A percentile compares a stretch with the other conserved stretches of the same genome.
These are phyloP conservation scores for Apodemia duryi DNA, from an alignment of 2,888 invertebrate genomes.

Conservation along the genomic window DNA sequence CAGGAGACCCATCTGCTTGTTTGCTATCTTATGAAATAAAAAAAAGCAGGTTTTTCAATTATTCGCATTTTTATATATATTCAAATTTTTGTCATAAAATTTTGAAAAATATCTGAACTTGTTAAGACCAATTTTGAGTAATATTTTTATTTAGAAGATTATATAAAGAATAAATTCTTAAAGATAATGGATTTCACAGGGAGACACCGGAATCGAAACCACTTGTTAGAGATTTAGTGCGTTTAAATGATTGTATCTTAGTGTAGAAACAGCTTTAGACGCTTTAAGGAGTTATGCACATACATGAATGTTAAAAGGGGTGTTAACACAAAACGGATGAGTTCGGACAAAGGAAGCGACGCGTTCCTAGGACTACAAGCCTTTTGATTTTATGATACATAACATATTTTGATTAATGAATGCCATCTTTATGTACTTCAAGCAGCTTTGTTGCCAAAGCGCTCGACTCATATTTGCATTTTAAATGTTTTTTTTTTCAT, in stretches of 20 bases:
- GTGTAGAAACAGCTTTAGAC: conserved; percentile 43
- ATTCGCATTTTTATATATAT: no score
- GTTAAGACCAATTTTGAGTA: no score
- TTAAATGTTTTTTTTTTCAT: conserved; percentile 1
- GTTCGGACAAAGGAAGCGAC: conserved; percentile 74
- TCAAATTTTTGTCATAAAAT: no score
- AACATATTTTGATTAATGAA: conserved; percentile 76
- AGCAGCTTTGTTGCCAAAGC: conserved; percentile 29
- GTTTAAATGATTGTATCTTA: conserved; percentile 5
- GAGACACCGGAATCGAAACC: no score
- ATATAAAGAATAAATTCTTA: no score
- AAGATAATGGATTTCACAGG: no score
- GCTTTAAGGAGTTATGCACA: conserved; percentile 56
- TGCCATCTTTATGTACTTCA: conserved; percentile 37
- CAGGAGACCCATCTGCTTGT: no score
- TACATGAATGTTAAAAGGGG: conserved; percentile 74
- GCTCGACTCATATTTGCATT: conserved; percentile 7
- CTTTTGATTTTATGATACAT: conserved; percentile 69
- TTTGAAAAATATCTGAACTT: no score
- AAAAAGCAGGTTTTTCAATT: no score
- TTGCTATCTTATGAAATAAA: no score
- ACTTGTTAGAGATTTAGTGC: no score
- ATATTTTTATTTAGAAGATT: no score
- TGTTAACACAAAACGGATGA: conserved; percentile 79
- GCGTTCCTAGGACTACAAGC: conserved; percentile 56